Percentiles rank a stretch among this genome's conserved stretches.
These are phyloP conservation scores for Caenorhabditis sulstoni DNA, from an alignment of 2,888 invertebrate genomes.

Conservation along the genomic window DNA sequence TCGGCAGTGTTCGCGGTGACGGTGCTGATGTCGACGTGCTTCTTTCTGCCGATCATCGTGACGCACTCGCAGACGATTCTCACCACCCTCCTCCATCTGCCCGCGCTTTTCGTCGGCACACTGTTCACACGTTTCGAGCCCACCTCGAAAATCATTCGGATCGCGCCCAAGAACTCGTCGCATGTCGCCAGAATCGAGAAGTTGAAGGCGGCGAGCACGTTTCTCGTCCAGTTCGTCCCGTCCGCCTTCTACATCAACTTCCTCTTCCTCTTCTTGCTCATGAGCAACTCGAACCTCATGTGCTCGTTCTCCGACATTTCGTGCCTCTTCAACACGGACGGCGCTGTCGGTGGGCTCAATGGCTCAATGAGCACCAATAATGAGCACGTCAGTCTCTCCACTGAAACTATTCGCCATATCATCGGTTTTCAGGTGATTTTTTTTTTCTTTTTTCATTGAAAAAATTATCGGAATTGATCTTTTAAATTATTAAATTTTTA, in stretches of 20 bases:
- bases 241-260: conserved; percentile 52
- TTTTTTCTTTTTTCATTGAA: no score
- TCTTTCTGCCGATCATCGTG: conserved; percentile 63
- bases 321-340: conserved; percentile 59
- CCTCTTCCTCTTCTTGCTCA: conserved; percentile 57
- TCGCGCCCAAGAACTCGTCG: conserved; percentile 60
- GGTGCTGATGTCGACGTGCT: conserved; percentile 49
- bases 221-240: conserved; percentile 63
- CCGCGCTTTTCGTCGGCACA: conserved; percentile 56
- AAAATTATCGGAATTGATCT: no score
- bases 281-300: conserved; percentile 58
- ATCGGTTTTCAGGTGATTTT: conserved; percentile 61
- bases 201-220: conserved; percentile 29
- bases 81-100: conserved; percentile 58
- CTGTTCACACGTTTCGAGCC: conserved; percentile 60
- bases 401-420: conserved; percentile 60
- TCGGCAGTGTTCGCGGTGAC: conserved; percentile 43
- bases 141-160: conserved; percentile 53
- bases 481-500: no score
- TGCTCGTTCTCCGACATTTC: conserved; percentile 65
- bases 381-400: conserved; percentile 46
- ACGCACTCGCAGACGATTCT: conserved; percentile 58
- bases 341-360: conserved; percentile 26
- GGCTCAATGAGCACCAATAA: background rate
- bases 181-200: conserved; percentile 39